A percentile compares a stretch with the other conserved stretches of the same genome.
Conservation (phyloP, 2,888 invertebrate species). For the Synergus gifuensis region DNA sequence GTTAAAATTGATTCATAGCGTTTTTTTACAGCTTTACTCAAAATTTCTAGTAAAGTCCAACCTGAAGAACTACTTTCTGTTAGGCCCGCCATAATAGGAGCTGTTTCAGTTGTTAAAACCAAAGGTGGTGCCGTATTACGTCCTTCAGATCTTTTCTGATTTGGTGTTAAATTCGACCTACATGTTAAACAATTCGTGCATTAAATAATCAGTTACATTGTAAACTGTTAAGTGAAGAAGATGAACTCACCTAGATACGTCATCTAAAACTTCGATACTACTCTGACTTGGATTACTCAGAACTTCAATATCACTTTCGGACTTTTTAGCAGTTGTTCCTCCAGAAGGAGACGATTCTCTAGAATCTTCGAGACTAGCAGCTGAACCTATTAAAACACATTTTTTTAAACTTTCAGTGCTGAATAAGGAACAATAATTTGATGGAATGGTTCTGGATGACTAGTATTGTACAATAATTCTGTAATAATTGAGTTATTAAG, state of each 20-base stretch:
- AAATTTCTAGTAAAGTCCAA: slow-evolving; percentile 56
- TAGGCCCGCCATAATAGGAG: slow-evolving; percentile 75
- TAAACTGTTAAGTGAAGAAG: not conserved
- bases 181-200: slow-evolving; percentile 42
- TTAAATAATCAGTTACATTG: slow-evolving; percentile 32
- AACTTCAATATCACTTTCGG: slow-evolving; percentile 85
- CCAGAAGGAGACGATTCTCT: slow-evolving; percentile 74
- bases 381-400: slow-evolving; percentile 71
- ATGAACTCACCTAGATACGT: slow-evolving; percentile 71
- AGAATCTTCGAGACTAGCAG: slow-evolving; percentile 76
- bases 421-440: not conserved
- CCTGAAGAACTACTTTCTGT: slow-evolving; percentile 83
- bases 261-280: slow-evolving; percentile 83
- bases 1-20: slow-evolving; percentile 10
- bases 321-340: slow-evolving; percentile 70
- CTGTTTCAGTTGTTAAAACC: slow-evolving; percentile 78
- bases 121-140: slow-evolving; percentile 76
- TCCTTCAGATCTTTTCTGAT: slow-evolving; percentile 79
- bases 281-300: slow-evolving; percentile 86
- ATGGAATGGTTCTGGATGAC: not conserved
- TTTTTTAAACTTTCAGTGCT: not conserved
- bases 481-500: not conserved
- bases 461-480: not conserved
- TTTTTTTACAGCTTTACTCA: slow-evolving; percentile 13
- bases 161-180: slow-evolving; percentile 73